phyloP scores from a whole-genome alignment of 2,888 invertebrate genomes.

The Taenaris catops region DNA sequence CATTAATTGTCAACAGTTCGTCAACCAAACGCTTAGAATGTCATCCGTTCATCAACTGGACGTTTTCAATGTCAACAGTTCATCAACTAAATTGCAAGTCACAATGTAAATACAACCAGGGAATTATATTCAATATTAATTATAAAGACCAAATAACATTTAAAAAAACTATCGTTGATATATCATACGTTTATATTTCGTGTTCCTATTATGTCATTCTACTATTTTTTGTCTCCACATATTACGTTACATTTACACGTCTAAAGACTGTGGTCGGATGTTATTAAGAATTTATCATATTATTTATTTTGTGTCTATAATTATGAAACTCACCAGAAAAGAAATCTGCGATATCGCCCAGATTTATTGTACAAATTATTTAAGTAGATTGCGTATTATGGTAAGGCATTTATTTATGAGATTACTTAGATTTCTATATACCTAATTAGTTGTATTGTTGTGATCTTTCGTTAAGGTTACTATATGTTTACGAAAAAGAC shows the following conservation, averaged over 20 bases:
- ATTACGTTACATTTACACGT: constrained; percentile 56
- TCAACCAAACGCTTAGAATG: no score
- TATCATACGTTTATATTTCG: constrained; percentile 39
- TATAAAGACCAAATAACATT: constrained; percentile 55
- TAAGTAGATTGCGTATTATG: constrained; percentile 55
- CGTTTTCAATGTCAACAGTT: no score
- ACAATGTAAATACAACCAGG: no score
- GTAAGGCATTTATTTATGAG: constrained; percentile 73
- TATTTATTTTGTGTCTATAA: constrained; percentile 69
- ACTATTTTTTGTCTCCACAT: constrained; percentile 43
- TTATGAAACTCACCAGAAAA: constrained; percentile 52
- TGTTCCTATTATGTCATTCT: constrained; percentile 71
- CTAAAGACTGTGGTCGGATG: constrained; percentile 70
- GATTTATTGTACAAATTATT: constrained; percentile 76
- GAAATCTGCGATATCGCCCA: constrained; percentile 48
- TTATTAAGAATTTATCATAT: constrained; percentile 66
- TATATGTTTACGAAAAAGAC: constrained; percentile 46
- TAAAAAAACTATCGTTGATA: constrained; percentile 22
- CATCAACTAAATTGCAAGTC: no score
- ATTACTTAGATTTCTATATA: constrained; percentile 66
- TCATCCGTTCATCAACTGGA: no score
- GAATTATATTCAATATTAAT: constrained; percentile 31
- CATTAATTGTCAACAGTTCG: no score
- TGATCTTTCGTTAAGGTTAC: constrained; percentile 60
- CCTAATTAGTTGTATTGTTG: constrained; percentile 68